Evolutionary conservation across 2,797 vertebrate genomes (phyloP), one percentile per base, ranked within the genome.

Genomic region (Mus minutoides): DNA sequence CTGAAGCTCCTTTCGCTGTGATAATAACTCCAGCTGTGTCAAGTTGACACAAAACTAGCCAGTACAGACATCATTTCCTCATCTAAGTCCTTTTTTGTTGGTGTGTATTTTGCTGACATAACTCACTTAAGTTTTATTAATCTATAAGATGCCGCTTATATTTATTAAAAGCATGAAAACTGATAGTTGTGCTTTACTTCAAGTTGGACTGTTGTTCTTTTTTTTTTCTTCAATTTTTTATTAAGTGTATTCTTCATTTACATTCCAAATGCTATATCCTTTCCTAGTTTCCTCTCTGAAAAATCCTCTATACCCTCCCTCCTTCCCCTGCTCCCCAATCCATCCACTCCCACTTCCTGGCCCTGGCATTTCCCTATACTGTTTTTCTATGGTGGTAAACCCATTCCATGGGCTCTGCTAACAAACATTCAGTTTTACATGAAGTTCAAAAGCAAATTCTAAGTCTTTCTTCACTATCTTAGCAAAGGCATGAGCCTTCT

Each of bases 401-500:
- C 0, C 99, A 92, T 37, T 98, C 95, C 19, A 94, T 93, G 2
- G 97, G 91, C 29, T 97, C 98, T 34, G 97, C 97, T 69, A 98
- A 95, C 91, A 98, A 90, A 94, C 78, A 97, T 98, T 98, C 95
- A 98, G 67, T 91, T 95, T 98, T 79, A 94, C 88, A 16, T 94
- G 97, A 67, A 97, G 94, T 88, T 85, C 89, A 96, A 95, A 92
- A 37, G 69, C 96, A 91, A 97, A 98, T 16, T 91, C 97, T 96
- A 93, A 93, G 90, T 75, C 95, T 83, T 96, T 98, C 96, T 98
- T 98, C 79, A 99, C 84, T 31, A 86, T 97, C 34, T 97, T 96
- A 98, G 99, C 98, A 93, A 98, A 95, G 3, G 95, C 77, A 71
- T 99, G 99, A 2, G 98, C 98, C 49, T 98, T 95, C 67, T 69